phyloP scores from a whole-genome alignment of 1,140 invertebrate species.

The Goniozus legneri region DNA sequence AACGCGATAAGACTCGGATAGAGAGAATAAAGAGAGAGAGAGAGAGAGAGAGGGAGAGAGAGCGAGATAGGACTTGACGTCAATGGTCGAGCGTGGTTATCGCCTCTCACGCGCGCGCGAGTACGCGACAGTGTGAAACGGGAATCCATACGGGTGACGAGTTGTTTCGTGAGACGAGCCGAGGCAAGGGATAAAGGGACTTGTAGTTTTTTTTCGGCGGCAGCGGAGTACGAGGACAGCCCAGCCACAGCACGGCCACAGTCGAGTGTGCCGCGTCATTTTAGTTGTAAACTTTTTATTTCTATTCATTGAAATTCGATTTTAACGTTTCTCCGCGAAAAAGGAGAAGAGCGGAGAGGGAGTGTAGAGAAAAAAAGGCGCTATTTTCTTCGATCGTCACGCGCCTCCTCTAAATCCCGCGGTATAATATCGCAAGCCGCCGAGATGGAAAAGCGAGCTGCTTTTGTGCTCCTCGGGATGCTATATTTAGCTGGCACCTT shows the following conservation, averaged over 20 bases:
- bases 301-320: no score
- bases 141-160: conserved; percentile 14
- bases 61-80: conserved; percentile 10
- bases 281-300: no score
- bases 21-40: not conserved
- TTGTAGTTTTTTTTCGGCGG: no score
- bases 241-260: not conserved
- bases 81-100: conserved; percentile 20
- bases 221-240: no score
- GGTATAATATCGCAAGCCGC: conserved; percentile 25
- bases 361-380: no score
- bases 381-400: no score
- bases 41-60: not conserved
- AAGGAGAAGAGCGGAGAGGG: no score
- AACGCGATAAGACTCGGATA: not conserved
- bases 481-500: conserved; percentile 51
- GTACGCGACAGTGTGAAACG: conserved; percentile 7
- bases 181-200: no score
- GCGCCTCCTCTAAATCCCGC: conserved; percentile 20
- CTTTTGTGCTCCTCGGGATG: conserved; percentile 41
- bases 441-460: conserved; percentile 45
- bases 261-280: no score
- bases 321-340: no score
- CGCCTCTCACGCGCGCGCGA: no score
- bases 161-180: no score